A percentile compares a stretch with the other conserved stretches of the same genome.
Conservation (phyloP, 2,797 vertebrate species). For the Gallirallus australis region DNA sequence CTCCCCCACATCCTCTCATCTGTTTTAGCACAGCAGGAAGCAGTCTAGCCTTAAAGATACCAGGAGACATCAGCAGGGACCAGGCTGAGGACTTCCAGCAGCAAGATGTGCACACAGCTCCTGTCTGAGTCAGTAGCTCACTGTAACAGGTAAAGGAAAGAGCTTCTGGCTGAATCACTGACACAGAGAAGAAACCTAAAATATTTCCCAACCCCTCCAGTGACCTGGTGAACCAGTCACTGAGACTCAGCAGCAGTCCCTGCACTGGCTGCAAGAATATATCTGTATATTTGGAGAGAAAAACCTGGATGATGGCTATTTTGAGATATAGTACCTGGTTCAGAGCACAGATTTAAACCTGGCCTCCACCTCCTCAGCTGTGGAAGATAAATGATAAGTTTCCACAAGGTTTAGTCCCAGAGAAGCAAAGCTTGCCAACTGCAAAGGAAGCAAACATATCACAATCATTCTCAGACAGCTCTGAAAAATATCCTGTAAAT, state of each 20-base stretch:
- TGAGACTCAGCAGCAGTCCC: neutral
- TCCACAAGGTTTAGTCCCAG: neutral
- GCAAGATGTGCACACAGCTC: fast-evolving
- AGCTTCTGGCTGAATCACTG: neutral
- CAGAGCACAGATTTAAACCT: neutral
- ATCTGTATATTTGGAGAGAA: neutral
- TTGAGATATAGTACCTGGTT: neutral
- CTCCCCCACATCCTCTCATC: neutral
- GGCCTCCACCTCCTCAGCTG: neutral
- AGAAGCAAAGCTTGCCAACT: neutral
- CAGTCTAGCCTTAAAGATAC: neutral
- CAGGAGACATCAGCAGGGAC: neutral
- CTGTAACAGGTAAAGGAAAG: neutral
- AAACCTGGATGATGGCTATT: fast-evolving
- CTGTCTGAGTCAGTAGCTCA: neutral
- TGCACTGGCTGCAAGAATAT: neutral
- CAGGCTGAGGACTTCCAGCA: neutral
- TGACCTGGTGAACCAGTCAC: neutral
- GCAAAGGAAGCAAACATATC: neutral
- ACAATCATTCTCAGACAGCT: neutral
- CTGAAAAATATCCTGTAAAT: neutral
- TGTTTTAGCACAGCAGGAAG: neutral
- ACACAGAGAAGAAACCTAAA: neutral
- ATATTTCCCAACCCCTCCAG: neutral
- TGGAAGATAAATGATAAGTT: neutral